Evolutionary conservation across 2,797 vertebrate species (phyloP).

Genomic region (Danio kyathit): DNA sequence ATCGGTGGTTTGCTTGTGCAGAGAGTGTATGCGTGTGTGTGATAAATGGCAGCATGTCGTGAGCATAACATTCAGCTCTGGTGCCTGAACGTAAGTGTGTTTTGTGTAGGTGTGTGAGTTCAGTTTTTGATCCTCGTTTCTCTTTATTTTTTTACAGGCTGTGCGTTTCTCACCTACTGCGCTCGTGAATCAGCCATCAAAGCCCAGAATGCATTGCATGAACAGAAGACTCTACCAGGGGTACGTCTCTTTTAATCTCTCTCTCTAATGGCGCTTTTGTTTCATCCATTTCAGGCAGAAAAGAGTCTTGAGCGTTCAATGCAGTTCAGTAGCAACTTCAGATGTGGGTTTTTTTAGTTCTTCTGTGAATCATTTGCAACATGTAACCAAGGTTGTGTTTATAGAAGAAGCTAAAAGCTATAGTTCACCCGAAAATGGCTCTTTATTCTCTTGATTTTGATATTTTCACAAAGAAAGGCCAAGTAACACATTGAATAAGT

Average conservation of each 20-base stretch:
- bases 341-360: background rate
- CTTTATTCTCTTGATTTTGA: background rate
- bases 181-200: conserved; percentile 62
- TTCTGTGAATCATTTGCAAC: background rate
- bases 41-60: background rate
- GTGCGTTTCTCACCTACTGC: conserved; percentile 62
- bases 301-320: conserved; percentile 9
- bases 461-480: background rate
- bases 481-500: too few species aligned
- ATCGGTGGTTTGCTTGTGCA: background rate
- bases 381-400: background rate
- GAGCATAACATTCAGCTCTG: background rate
- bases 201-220: conserved; percentile 62
- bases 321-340: background rate
- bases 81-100: background rate
- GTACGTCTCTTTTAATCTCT: conserved; percentile 43
- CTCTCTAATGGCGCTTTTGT: conserved; percentile 17
- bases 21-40: background rate
- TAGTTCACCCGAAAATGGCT: background rate
- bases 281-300: background rate
- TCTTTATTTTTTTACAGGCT: conserved; percentile 55
- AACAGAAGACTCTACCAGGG: conserved; percentile 64
- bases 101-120: conserved; percentile 50
- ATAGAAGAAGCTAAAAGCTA: background rate
- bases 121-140: conserved; percentile 52